phyloP scores from a whole-genome alignment of 2,797 vertebrate genomes.

The Toxotes lorentzi region DNA sequence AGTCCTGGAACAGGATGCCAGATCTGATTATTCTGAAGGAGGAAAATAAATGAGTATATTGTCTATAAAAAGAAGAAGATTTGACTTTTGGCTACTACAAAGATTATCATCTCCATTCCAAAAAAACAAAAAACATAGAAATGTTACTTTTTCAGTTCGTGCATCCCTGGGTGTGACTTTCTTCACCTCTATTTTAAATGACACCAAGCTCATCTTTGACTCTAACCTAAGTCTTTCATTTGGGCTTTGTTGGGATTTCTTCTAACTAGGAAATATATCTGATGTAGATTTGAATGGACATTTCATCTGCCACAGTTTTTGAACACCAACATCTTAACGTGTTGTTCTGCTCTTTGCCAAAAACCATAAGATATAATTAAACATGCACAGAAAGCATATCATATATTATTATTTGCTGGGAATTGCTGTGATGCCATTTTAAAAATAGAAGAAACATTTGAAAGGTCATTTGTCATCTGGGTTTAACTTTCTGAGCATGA shows the following conservation, averaged over 20 bases:
- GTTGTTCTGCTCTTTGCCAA: slow-evolving; percentile 8
- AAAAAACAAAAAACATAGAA: slow-evolving; percentile 18
- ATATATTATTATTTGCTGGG: background rate
- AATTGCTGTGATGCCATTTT: slow-evolving; percentile 10
- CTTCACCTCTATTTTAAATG: slow-evolving; percentile 17
- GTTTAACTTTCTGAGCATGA: slow-evolving; percentile 4
- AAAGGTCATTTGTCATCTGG: background rate
- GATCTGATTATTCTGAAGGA: slow-evolving; percentile 38
- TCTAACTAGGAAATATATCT: slow-evolving; percentile 15
- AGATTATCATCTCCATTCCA: slow-evolving; percentile 17
- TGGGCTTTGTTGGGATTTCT: slow-evolving; percentile 38
- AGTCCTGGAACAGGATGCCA: slow-evolving; percentile 11
- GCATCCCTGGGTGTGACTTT: slow-evolving; percentile 62
- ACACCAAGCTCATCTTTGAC: slow-evolving; percentile 40
- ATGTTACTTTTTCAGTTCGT: too few relatives aligned
- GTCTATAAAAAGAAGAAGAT: slow-evolving; percentile 18
- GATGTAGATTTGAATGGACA: slow-evolving; percentile 17
- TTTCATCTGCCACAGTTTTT: slow-evolving; percentile 19
- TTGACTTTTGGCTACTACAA: slow-evolving; percentile 23
- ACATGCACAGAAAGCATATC: background rate
- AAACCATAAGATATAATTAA: background rate
- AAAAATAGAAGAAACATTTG: slow-evolving; percentile 9
- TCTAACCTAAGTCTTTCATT: slow-evolving; percentile 19
- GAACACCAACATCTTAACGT: background rate
- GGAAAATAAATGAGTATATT: slow-evolving; percentile 31